Conservation (phyloP, 2,888 invertebrate genomes). For the Camptogramma bilineatum region DNA sequence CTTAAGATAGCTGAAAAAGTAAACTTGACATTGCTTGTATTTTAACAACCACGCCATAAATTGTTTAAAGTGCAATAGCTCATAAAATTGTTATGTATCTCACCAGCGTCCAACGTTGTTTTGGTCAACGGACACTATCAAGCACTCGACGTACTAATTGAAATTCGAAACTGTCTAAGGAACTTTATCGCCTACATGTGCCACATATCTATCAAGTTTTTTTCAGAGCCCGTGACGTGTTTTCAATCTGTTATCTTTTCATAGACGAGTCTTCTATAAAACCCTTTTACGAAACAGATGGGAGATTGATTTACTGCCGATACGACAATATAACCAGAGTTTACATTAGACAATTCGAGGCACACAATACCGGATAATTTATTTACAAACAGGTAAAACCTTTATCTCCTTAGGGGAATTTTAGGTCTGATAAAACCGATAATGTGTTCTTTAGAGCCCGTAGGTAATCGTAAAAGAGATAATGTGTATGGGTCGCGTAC, state of each 20-base stretch:
- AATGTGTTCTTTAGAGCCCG: slow-evolving; percentile 73
- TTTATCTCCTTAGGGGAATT: slow-evolving; percentile 79
- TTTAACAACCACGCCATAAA: background rate
- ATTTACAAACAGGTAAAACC: slow-evolving; percentile 77
- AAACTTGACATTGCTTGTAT: too few relatives aligned
- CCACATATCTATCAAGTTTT: slow-evolving; percentile 28
- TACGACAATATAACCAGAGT: slow-evolving; percentile 70
- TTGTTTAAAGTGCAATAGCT: slow-evolving; percentile 4
- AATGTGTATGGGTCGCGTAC: slow-evolving; percentile 40
- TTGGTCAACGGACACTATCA: background rate
- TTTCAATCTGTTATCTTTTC: slow-evolving; percentile 67
- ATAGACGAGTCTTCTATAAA: slow-evolving; percentile 69
- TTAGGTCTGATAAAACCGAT: slow-evolving; percentile 79
- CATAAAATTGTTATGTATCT: background rate
- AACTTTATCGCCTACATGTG: slow-evolving; percentile 20
- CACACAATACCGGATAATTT: slow-evolving; percentile 78
- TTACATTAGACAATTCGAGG: slow-evolving; percentile 75
- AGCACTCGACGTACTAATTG: slow-evolving; percentile 10
- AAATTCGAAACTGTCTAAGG: slow-evolving; percentile 8
- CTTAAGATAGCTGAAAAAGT: too few relatives aligned
- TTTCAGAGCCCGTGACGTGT: slow-evolving; percentile 45
- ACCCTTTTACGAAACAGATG: slow-evolving; percentile 72
- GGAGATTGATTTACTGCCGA: slow-evolving; percentile 75
- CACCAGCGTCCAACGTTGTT: background rate
- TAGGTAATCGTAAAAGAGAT: slow-evolving; percentile 73